Evolutionary conservation across 2,797 vertebrate species (phyloP).

Genomic region (Paguma larvata): DNA sequence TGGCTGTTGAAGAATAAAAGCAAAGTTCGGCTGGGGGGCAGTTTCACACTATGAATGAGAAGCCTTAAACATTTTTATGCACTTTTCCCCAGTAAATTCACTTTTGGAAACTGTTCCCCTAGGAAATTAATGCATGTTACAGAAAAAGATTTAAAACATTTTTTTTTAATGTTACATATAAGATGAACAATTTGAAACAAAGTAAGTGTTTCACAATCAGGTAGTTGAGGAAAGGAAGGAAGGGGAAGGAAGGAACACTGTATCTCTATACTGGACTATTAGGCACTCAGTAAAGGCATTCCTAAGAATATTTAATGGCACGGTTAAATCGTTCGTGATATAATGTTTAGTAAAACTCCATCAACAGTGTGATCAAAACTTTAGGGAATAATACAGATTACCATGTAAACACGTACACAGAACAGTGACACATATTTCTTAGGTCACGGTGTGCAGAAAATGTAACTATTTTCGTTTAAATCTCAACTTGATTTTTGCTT

Average conservation of each 20-base stretch:
- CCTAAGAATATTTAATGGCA: not conserved
- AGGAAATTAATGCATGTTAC: not conserved
- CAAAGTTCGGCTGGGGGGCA: rapidly evolving
- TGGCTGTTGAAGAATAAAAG: not conserved
- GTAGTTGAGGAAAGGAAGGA: not conserved
- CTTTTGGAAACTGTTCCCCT: not conserved
- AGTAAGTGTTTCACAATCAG: not conserved
- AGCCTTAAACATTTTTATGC: not conserved
- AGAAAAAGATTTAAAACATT: conserved; percentile 12
- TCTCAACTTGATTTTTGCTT: not conserved
- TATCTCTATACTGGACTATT: not conserved
- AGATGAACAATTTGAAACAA: not conserved
- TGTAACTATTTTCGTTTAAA: not conserved
- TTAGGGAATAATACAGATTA: not conserved
- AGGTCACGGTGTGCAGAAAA: not conserved
- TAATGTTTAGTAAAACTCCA: not conserved
- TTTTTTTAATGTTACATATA: not conserved
- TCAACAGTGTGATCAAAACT: not conserved
- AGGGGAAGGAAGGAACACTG: not conserved
- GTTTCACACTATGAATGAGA: not conserved
- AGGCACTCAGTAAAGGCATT: not conserved
- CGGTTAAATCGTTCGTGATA: not conserved
- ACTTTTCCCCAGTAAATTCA: not conserved
- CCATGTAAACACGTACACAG: not conserved
- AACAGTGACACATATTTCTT: not conserved